phyloP scores from a whole-genome alignment of 2,888 invertebrate species.

The Escarpia spicata region DNA sequence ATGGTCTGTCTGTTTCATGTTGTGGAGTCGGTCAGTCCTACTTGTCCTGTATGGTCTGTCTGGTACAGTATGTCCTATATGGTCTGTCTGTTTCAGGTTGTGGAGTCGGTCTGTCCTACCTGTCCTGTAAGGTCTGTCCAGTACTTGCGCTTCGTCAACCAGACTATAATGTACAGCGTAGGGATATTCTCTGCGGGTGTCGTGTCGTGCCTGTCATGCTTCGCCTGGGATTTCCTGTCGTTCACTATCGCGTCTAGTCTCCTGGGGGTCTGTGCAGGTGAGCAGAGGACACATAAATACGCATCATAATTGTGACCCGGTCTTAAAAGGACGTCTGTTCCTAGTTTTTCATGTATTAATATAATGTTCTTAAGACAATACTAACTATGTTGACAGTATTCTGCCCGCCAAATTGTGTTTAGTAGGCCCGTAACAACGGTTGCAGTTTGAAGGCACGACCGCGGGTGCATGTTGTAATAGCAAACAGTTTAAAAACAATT shows the following conservation, averaged over 20 bases:
- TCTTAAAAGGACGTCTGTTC: too few relatives aligned
- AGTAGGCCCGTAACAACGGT: too few relatives aligned
- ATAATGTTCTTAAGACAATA: too few relatives aligned
- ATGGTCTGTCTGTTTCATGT: background rate
- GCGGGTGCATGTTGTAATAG: too few relatives aligned
- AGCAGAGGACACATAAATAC: background rate
- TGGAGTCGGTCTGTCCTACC: conserved; percentile 32
- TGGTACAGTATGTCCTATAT: background rate
- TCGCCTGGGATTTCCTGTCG: conserved; percentile 32
- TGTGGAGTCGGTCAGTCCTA: conserved; percentile 17
- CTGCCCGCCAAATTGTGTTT: too few relatives aligned
- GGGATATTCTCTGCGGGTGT: conserved; percentile 30
- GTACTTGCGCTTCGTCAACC: conserved; percentile 29
- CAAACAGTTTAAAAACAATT: too few relatives aligned
- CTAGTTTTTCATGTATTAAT: too few relatives aligned
- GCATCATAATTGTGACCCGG: too few relatives aligned
- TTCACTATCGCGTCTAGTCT: conserved; percentile 22
- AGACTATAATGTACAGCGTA: conserved; percentile 32
- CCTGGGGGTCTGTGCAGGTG: conserved; percentile 20
- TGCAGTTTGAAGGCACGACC: too few relatives aligned
- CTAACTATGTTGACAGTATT: too few relatives aligned
- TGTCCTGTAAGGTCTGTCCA: too few relatives aligned
- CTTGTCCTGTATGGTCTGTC: background rate
- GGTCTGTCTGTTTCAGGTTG: conserved; percentile 22
- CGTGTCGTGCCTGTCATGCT: conserved; percentile 28